These are phyloP conservation scores for Sciaenops ocellatus DNA, from an alignment of 2,797 vertebrate species.

Conservation along the genomic window DNA sequence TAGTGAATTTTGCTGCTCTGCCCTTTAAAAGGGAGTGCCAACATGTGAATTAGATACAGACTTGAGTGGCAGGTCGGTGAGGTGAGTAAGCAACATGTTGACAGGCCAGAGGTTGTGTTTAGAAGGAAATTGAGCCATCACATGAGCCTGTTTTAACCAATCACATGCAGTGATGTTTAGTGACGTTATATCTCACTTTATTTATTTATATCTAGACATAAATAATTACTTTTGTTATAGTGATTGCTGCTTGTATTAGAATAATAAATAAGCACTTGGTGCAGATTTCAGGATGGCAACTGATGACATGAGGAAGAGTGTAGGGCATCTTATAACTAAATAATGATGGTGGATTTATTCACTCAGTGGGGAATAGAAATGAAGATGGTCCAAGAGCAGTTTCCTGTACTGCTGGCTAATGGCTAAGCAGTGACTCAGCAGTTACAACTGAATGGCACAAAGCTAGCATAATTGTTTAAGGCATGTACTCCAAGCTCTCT, in stretches of 20 bases:
- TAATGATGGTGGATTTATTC: constrained; percentile 8
- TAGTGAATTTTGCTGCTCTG: constrained; percentile 13
- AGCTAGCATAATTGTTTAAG: constrained; percentile 2
- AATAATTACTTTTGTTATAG: constrained; percentile 36
- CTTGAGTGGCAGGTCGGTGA: constrained; percentile 21
- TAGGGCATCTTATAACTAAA: background rate
- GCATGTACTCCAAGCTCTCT: background rate
- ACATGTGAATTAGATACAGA: constrained; percentile 41
- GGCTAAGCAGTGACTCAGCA: constrained; percentile 66
- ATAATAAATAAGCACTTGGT: constrained; percentile 21
- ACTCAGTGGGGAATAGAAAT: constrained; percentile 9
- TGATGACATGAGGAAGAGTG: constrained; percentile 9
- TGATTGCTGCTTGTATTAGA: background rate
- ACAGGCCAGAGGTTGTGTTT: constrained; percentile 49
- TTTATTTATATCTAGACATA: constrained; percentile 40
- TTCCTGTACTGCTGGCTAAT: constrained; percentile 25
- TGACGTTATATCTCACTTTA: constrained; percentile 26
- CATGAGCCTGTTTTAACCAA: constrained; percentile 26
- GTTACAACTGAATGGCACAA: constrained; percentile 41
- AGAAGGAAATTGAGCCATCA: constrained; percentile 27
- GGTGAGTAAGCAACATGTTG: constrained; percentile 37
- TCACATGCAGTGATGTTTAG: constrained; percentile 14
- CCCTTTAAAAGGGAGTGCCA: constrained; percentile 52
- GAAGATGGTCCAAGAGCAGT: background rate
- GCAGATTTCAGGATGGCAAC: constrained; percentile 18